Evolutionary conservation across 2,113 vertebrate genomes (phyloP).

Genomic region (Melanotaenia duboulayi): DNA sequence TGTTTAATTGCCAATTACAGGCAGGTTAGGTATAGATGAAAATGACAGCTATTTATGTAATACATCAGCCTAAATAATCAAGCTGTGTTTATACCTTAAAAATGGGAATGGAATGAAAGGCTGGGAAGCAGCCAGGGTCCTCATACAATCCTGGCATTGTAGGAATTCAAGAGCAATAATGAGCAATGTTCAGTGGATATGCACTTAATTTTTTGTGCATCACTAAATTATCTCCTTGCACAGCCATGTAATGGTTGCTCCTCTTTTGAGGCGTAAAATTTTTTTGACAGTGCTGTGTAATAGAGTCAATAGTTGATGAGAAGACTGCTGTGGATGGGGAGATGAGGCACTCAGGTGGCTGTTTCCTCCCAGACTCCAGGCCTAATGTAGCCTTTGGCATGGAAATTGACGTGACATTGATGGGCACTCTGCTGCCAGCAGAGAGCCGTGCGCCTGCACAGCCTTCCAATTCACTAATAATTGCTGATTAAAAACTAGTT

Average conservation of each 20-base stretch:
- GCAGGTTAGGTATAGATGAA: constrained; percentile 75
- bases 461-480: constrained; percentile 87
- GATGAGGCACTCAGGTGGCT: constrained; percentile 77
- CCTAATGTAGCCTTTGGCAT: constrained; percentile 65
- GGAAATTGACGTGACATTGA: constrained; percentile 88
- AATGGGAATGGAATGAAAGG: constrained; percentile 58
- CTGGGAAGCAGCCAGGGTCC: constrained; percentile 54
- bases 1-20: constrained; percentile 83
- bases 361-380: constrained; percentile 72
- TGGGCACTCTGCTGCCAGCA: constrained; percentile 81
- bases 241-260: constrained; percentile 79
- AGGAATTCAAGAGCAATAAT: constrained; percentile 75
- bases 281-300: constrained; percentile 80
- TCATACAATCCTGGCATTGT: constrained; percentile 53
- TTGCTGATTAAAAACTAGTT: constrained; percentile 95
- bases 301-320: constrained; percentile 78
- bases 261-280: constrained; percentile 79
- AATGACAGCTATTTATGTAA: constrained; percentile 79
- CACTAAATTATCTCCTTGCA: constrained; percentile 77
- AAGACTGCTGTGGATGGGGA: constrained; percentile 70
- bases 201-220: constrained; percentile 77
- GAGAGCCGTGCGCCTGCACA: constrained; percentile 72
- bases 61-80: constrained; percentile 68
- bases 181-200: constrained; percentile 76
- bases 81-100: constrained; percentile 65